Base-by-base conservation (phyloP, 2,113 vertebrate genomes). In the Halichoeres trimaculatus region DNA sequence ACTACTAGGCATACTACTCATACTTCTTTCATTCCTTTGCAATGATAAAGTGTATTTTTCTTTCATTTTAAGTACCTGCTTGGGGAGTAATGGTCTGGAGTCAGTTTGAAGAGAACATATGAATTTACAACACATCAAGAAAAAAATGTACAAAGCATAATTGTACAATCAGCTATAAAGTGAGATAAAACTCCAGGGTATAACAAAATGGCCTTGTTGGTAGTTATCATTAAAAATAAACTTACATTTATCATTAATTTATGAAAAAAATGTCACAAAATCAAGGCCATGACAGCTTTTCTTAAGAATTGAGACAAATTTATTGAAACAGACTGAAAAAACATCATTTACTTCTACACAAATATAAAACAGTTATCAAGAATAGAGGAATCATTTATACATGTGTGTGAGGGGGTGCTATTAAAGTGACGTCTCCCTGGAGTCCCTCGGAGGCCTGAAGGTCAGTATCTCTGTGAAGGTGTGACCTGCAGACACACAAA, bases 391-490 rank as follows among this genome's bases (percentile, higher is more conserved):
- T 17, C 36, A 41, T 68, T 76, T 1, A 11, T 12, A 4, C 0
- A 12, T 34, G 48, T 1, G 35, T 51, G n/a, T 43, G 16, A 10
- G 35, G 13, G 38, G 4, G 51, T 7, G 23, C 2, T 66, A 10
- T 89, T 78, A 94, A 68, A 94, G 91, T 22, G 92, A 88, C 2
- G 93, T 95, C 77, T 94, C 92, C 71, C 78, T 93, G 17, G 90
- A 88, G 72, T 92, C 91, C 62, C 69, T 79, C 13, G 65, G 36
- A 0, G 89, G 91, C 36, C 90, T 86, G 88, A 94, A 94, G 58
- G 91, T 90, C 78, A 94, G 85, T 36, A 94, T 94, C 81, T 94
- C 93, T 47, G 91, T 94, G 84, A 94, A 93, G 0, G 93, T 94
- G 84, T 93, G 91, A 80, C 92, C 94, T 95, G 85, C 8, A 8